Conservation (phyloP, 1,140 invertebrate genomes). For the Araneus ventricosus region DNA sequence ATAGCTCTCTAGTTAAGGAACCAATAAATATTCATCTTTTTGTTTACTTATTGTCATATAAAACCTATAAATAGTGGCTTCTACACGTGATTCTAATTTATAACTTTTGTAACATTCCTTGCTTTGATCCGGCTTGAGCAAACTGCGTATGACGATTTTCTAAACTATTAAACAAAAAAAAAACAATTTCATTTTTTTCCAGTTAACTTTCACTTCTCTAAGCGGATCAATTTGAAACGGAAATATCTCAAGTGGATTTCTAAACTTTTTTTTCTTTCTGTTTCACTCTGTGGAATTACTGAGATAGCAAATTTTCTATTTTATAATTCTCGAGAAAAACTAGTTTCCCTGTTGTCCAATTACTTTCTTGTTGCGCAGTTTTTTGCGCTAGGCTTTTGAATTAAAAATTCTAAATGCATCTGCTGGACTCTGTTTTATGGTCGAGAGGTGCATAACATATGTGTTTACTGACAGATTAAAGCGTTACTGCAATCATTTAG, state of each 20-base stretch:
- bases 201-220: neutral
- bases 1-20: neutral
- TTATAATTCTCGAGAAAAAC: neutral
- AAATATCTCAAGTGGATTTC: neutral
- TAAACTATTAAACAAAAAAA: too few relatives aligned
- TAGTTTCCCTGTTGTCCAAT: neutral
- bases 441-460: neutral
- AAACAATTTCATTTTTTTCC: too few relatives aligned
- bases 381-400: neutral
- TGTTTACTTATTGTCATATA: neutral
- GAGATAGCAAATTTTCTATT: neutral
- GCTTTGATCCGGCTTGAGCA: neutral
- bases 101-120: neutral
- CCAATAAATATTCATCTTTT: neutral
- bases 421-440: neutral
- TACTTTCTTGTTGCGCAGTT: neutral
- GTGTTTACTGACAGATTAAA: constrained; percentile 21
- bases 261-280: neutral
- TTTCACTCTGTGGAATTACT: neutral
- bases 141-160: neutral
- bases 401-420: constrained; percentile 19
- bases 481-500: neutral
- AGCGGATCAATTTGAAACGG: neutral
- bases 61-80: neutral
- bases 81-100: neutral